Conservation (phyloP, 1,140 invertebrate species). For the Drosophila varians region DNA sequence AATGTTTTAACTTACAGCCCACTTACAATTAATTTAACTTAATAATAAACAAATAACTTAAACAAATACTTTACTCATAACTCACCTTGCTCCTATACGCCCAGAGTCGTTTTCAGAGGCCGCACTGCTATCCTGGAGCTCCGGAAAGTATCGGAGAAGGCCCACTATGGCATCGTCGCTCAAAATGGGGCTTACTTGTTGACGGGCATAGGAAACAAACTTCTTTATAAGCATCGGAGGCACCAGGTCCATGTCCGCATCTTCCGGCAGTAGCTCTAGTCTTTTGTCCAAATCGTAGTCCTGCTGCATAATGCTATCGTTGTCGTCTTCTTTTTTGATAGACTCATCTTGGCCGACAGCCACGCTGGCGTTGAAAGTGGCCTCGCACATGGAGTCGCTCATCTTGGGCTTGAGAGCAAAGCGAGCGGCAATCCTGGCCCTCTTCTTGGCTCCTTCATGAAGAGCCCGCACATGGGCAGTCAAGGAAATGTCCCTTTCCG, state of each 20-base stretch:
- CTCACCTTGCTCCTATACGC: constrained; percentile 63
- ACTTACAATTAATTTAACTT: neutral
- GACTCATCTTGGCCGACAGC: neutral
- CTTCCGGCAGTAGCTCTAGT: constrained; percentile 84
- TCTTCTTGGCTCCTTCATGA: constrained; percentile 65
- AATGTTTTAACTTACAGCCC: constrained; percentile 7
- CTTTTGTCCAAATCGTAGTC: constrained; percentile 84
- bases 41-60: constrained; percentile 54
- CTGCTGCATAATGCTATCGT: constrained; percentile 44
- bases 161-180: constrained; percentile 88
- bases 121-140: constrained; percentile 85
- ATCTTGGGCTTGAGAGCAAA: constrained; percentile 54
- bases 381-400: constrained; percentile 55
- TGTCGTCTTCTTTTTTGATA: constrained; percentile 5
- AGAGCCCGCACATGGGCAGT: constrained; percentile 69
- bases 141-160: constrained; percentile 92
- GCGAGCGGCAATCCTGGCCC: constrained; percentile 48
- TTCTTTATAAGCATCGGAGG: constrained; percentile 91
- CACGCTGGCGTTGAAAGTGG: neutral
- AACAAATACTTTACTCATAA: constrained; percentile 12
- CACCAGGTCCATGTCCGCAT: constrained; percentile 88
- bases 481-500: constrained; percentile 85
- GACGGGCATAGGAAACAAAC: constrained; percentile 95
- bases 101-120: constrained; percentile 29
- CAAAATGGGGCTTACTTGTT: constrained; percentile 93